Percentiles rank a stretch among this genome's conserved stretches.
phyloP scores from a whole-genome alignment of 2,797 vertebrate genomes.

The Acipenser transmontanus region DNA sequence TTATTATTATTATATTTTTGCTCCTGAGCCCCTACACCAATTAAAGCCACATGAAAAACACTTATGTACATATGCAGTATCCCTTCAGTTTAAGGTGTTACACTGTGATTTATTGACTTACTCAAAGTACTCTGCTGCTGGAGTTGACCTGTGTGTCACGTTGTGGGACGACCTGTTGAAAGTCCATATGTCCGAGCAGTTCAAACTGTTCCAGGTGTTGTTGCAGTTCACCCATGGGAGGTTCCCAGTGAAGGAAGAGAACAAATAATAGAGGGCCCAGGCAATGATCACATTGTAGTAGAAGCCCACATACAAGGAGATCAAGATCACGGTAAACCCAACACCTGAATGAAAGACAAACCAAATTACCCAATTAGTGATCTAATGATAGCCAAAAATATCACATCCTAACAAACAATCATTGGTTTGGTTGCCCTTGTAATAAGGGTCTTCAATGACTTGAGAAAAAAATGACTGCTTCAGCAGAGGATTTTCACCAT shows the following conservation, averaged over 20 bases:
- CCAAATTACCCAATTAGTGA: too few relatives aligned
- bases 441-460: too few relatives aligned
- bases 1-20: too few relatives aligned
- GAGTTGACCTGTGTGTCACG: constrained; percentile 66
- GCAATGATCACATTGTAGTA: constrained; percentile 97
- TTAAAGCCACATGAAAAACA: too few relatives aligned
- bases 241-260: constrained; percentile 78
- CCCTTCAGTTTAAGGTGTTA: too few relatives aligned
- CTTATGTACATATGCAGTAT: too few relatives aligned
- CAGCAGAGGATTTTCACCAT: too few relatives aligned
- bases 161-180: constrained; percentile 46
- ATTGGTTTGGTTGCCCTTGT: too few relatives aligned
- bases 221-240: constrained; percentile 85
- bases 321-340: constrained; percentile 82
- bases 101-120: constrained; percentile 44
- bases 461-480: too few relatives aligned
- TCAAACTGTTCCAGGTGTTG: constrained; percentile 81
- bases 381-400: too few relatives aligned
- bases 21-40: too few relatives aligned
- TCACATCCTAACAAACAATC: too few relatives aligned
- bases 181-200: constrained; percentile 64
- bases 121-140: constrained; percentile 85
- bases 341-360: constrained; percentile 55
- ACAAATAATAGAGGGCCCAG: constrained; percentile 91
- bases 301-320: constrained; percentile 84